A percentile compares a stretch with the other conserved stretches of the same genome.
Conservation (phyloP, 2,888 invertebrate species). For the Cephalotes varians region DNA sequence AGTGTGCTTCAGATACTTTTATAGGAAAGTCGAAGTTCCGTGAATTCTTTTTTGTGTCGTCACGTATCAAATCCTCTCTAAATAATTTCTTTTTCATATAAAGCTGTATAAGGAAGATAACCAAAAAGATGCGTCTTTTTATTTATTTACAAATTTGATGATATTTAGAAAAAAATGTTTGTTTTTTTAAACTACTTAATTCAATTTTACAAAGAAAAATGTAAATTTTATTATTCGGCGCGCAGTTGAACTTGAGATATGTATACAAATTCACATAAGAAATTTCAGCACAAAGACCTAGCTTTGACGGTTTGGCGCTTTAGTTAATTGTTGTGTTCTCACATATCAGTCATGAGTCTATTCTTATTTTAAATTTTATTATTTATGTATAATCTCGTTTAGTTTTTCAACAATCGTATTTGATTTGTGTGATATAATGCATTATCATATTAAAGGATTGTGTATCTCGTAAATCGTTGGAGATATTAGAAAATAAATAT, state of each 20-base stretch:
- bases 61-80: conserved; percentile 26
- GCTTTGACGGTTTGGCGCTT: no score
- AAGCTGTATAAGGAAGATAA: background rate
- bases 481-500: conserved; percentile 30
- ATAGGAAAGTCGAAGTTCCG: conserved; percentile 33
- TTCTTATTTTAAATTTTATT: no score
- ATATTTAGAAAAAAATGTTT: background rate
- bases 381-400: background rate
- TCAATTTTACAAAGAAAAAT: background rate
- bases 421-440: background rate
- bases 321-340: no score
- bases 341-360: no score
- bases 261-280: no score
- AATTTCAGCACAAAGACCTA: no score
- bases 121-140: background rate
- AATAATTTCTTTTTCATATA: background rate
- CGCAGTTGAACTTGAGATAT: no score
- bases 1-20: conserved; percentile 40
- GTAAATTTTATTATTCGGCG: background rate
- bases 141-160: background rate
- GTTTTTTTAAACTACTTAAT: background rate
- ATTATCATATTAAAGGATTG: background rate
- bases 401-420: background rate
- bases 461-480: background rate
- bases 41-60: conserved; percentile 25